These are phyloP conservation scores for Porphyrio hochstetteri DNA, from an alignment of 2,113 vertebrate species.

Conservation along the genomic window DNA sequence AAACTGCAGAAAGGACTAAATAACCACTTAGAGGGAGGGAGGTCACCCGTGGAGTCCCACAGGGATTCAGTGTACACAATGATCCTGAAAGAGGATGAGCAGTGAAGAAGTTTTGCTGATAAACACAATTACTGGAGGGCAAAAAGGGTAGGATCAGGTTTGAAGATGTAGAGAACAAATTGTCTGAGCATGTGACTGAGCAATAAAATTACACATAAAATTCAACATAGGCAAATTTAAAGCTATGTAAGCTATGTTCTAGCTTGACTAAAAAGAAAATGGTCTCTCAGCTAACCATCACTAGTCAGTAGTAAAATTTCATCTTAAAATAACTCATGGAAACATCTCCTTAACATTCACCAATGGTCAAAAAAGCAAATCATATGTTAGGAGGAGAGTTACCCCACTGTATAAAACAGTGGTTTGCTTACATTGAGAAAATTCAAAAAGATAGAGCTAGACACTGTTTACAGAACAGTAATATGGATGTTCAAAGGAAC, in stretches of 20 bases:
- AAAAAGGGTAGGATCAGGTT: not conserved
- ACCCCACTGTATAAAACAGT: not conserved
- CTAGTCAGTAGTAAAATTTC: not conserved
- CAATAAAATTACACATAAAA: not conserved
- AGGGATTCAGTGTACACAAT: not conserved
- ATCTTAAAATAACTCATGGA: not conserved
- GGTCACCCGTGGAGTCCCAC: not conserved
- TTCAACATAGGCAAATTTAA: not conserved
- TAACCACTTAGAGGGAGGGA: not conserved
- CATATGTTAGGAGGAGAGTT: fast-evolving
- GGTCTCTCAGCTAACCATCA: not conserved
- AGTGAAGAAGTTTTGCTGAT: not conserved
- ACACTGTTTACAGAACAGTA: not conserved
- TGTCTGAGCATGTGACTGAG: not conserved
- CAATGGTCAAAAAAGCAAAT: not conserved
- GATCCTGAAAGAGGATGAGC: not conserved
- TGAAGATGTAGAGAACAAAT: not conserved
- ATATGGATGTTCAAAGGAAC: not conserved
- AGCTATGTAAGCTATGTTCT: not conserved
- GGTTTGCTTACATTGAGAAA: not conserved
- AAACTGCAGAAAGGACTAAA: not conserved
- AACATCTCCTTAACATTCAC: not conserved
- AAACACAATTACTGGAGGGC: not conserved
- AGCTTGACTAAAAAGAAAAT: not conserved
- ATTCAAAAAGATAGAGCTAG: not conserved